Evolutionary conservation across 2,797 vertebrate genomes (phyloP).

Genomic region (Darevskia nairensis): DNA sequence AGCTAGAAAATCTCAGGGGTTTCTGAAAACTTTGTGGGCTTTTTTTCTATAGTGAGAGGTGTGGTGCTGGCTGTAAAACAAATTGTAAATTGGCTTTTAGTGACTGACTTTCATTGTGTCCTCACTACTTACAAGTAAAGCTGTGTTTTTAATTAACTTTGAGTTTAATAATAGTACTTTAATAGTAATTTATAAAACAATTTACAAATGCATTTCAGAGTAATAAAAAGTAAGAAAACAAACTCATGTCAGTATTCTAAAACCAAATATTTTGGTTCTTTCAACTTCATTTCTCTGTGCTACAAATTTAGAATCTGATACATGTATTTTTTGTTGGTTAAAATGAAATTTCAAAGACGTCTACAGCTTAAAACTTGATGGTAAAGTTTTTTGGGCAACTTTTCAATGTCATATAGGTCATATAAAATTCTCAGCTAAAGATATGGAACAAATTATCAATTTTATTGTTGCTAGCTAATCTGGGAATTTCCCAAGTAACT

Average conservation of each 20-base stretch:
- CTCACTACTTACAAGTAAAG: not conserved
- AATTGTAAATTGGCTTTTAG: not conserved
- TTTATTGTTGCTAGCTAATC: no score
- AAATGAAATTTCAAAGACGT: no score
- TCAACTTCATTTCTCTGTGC: not conserved
- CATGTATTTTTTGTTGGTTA: no score
- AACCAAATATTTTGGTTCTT: not conserved
- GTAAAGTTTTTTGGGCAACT: no score
- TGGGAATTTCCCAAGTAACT: not conserved
- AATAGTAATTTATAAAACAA: no score
- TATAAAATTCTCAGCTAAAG: no score
- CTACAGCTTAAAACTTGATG: no score
- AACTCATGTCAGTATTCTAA: not conserved
- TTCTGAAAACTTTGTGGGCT: not conserved
- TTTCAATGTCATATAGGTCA: no score
- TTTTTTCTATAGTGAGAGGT: constrained; percentile 29
- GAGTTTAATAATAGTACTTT: not conserved
- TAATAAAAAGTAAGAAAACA: not conserved
- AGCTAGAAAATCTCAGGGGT: not conserved
- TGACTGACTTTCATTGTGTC: constrained; percentile 17
- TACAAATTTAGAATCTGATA: not conserved
- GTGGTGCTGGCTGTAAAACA: not conserved
- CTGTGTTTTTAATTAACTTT: not conserved
- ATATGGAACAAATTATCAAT: no score
- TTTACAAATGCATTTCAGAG: not conserved